Evolutionary conservation across 1,140 invertebrate species (phyloP).

Genomic region (Diprion similis): DNA sequence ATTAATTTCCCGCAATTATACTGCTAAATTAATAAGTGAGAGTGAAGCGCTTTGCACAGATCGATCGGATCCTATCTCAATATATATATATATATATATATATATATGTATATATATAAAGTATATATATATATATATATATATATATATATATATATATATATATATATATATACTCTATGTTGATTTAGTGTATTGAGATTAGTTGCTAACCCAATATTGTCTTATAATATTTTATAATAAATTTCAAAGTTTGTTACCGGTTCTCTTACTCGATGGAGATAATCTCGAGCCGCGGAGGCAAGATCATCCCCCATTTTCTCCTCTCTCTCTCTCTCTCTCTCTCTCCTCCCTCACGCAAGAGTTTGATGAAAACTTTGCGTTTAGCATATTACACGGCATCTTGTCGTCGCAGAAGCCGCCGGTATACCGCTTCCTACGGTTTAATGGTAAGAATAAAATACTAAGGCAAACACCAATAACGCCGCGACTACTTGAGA

Average conservation of each 20-base stretch:
- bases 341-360: conserved; percentile 8
- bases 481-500: too few relatives aligned
- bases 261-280: too few relatives aligned
- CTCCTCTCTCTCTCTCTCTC: too few relatives aligned
- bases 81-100: not conserved
- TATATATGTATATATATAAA: not conserved
- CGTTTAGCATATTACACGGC: conserved; percentile 41
- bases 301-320: too few relatives aligned
- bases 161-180: not conserved
- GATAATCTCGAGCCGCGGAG: too few relatives aligned
- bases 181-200: not conserved
- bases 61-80: not conserved
- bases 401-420: not conserved
- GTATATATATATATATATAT: not conserved
- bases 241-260: conserved; percentile 38
- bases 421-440: too few relatives aligned
- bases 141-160: too few relatives aligned
- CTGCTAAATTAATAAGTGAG: too few relatives aligned
- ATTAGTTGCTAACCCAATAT: conserved; percentile 3
- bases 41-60: too few relatives aligned
- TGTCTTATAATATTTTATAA: conserved; percentile 39
- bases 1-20: too few relatives aligned
- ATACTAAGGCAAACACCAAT: too few relatives aligned
- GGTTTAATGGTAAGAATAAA: too few relatives aligned
- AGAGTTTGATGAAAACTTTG: conserved; percentile 37